Evolutionary conservation across 2,888 invertebrate species (phyloP), one percentile per base, ranked within the genome.

Genomic region (Aphrophora alni): DNA sequence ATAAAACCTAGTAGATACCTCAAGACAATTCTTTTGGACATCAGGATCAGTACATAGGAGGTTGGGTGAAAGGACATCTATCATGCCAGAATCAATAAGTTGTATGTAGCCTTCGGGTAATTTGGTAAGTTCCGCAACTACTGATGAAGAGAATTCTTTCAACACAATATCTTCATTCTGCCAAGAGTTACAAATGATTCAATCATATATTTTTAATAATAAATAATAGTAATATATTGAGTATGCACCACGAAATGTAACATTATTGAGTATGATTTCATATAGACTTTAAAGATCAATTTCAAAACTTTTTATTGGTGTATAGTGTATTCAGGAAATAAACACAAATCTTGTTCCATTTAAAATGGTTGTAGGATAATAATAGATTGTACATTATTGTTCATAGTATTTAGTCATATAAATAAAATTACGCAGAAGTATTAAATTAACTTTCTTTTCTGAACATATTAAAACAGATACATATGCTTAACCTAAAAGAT

Each of bases 21-120:
- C 90, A 14, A 91, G 86, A 79, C 89, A 90, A 85, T 91, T 91
- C 83, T 89, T 90, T 85, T 91, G 90, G 0, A 92, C 89, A 83
- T 92, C 92, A 21, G 91, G 91, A 85, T 92, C 91, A 0, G 88
- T 85, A 59, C 90, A 89, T 83, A 89, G 89, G 87, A 91, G 89
- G 69, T 89, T 88, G 0, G 88, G 87, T 82, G 90, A 90, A 1
- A 92, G 85, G 68, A 88, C 89, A 83, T 88, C 88, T 17, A 90
- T 85, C 71, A 90, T 89, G 59, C 89, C 88, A n/a, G 89, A 90
- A 0, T 89, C 87, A 0, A 90, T 86, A 1, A 87, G 77, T 82
- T 90, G 90, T 21, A 89, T 89, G 89, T 88, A 82, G 91, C 90
- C 80, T 26, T 21, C n/a, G 14, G 38, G 68, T 8, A 38, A 27